Conservation (phyloP, 2,888 invertebrate species). For the Apamea sordens region DNA sequence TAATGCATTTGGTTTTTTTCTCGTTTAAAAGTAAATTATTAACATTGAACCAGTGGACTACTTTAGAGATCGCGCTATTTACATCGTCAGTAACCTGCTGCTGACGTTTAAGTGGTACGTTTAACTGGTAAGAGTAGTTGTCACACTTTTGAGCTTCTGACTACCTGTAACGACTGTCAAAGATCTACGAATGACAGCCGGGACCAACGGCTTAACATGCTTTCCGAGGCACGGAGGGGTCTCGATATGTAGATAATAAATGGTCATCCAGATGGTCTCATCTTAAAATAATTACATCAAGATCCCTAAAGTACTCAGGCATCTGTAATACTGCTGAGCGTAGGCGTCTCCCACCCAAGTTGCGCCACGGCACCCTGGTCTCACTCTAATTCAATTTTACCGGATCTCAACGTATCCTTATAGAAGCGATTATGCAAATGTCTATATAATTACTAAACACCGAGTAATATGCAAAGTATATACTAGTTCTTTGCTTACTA, state of each 20-base stretch:
- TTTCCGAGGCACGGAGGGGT: background rate
- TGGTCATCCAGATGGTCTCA: background rate
- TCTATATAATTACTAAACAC: constrained; percentile 41
- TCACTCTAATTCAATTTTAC: constrained; percentile 56
- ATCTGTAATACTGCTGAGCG: background rate
- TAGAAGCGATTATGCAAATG: constrained; percentile 50
- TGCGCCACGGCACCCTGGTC: constrained; percentile 29
- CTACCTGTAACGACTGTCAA: background rate
- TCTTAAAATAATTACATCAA: background rate
- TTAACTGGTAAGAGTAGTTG: background rate
- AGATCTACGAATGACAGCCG: background rate
- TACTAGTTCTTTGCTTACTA: constrained; percentile 14
- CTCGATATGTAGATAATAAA: background rate
- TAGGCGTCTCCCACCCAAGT: constrained; percentile 1
- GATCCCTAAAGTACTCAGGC: background rate
- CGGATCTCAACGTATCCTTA: constrained; percentile 49
- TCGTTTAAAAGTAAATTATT: no score
- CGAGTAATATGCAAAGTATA: constrained; percentile 39
- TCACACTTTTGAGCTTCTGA: background rate
- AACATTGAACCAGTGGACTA: no score
- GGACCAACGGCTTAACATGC: background rate
- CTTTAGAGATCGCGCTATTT: no score
- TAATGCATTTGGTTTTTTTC: no score
- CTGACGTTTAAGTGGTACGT: no score
- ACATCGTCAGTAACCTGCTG: no score